A percentile compares a stretch with the other conserved stretches of the same genome.
Evolutionary conservation across 2,888 invertebrate species (phyloP).

Genomic region (Heliconius ismenius): DNA sequence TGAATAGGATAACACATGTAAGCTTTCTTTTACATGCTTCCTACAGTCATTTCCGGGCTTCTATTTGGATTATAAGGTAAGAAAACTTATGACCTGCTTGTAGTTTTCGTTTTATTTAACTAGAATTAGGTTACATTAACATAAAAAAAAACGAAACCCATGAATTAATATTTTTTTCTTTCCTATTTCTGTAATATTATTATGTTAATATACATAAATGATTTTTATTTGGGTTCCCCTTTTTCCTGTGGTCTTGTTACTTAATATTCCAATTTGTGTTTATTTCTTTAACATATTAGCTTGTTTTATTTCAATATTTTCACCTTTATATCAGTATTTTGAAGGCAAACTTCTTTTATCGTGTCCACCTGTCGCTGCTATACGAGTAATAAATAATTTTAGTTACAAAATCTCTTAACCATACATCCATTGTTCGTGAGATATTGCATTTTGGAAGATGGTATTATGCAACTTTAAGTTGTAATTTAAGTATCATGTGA

Average conservation of each 20-base stretch:
- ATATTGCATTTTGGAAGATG: conserved; percentile 17
- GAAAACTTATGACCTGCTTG: conserved; percentile 46
- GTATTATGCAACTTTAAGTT: background rate
- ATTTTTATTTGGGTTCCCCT: conserved; percentile 43
- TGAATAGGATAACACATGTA: conserved; percentile 8
- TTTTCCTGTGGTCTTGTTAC: conserved; percentile 37
- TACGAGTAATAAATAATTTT: conserved; percentile 31
- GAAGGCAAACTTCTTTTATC: conserved; percentile 10
- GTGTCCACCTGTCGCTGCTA: conserved; percentile 17
- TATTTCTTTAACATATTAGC: conserved; percentile 47
- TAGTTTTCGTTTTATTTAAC: conserved; percentile 22
- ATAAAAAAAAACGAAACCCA: accelerated
- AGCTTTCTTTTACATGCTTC: conserved; percentile 63
- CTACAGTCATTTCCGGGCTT: conserved; percentile 78
- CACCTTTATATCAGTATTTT: conserved; percentile 3
- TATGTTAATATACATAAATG: conserved; percentile 5
- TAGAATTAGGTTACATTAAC: background rate
- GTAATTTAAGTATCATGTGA: background rate
- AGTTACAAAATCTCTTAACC: conserved; percentile 25
- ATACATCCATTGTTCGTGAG: conserved; percentile 23
- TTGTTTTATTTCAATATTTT: conserved; percentile 17
- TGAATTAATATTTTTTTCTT: background rate
- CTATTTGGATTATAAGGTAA: conserved; percentile 78
- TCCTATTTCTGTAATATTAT: background rate
- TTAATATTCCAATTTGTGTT: conserved; percentile 5